These are phyloP conservation scores for Mycetomoellerius zeteki DNA, from an alignment of 1,140 invertebrate species.

Conservation along the genomic window DNA sequence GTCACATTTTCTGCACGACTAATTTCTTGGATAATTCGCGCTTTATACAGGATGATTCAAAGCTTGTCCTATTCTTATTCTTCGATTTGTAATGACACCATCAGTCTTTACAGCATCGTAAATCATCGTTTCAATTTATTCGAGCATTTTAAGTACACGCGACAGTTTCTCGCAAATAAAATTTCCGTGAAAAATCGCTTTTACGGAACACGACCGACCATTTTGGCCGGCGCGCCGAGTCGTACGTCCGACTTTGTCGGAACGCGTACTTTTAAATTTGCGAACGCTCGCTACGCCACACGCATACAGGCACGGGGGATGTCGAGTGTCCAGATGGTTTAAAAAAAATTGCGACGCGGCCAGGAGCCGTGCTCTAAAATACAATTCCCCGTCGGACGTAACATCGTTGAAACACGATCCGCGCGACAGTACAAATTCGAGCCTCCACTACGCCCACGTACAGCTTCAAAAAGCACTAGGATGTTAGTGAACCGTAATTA, in stretches of 20 bases:
- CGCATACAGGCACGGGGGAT: background rate
- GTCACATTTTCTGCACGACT: conserved; percentile 61
- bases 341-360: conserved; percentile 47
- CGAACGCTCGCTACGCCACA: background rate
- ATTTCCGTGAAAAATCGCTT: conserved; percentile 16
- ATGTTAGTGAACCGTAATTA: conserved; percentile 48
- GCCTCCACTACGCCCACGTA: background rate
- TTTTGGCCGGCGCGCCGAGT: conserved; percentile 6
- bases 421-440: conserved; percentile 51
- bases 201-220: background rate
- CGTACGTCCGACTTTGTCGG: conserved; percentile 23
- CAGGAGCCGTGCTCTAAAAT: conserved; percentile 49
- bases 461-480: conserved; percentile 50
- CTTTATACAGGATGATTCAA: conserved; percentile 27
- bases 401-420: conserved; percentile 60
- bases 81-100: background rate
- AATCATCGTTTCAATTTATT: conserved; percentile 17
- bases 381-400: conserved; percentile 61
- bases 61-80: background rate
- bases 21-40: conserved; percentile 46
- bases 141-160: background rate
- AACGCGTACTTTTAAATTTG: conserved; percentile 41
- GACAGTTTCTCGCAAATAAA: conserved; percentile 3
- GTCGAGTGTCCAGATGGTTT: conserved; percentile 40
- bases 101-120: background rate